Evolutionary conservation across 2,113 vertebrate species (phyloP), one percentile per base, ranked within the genome.

Genomic region (Nettapus auritus): DNA sequence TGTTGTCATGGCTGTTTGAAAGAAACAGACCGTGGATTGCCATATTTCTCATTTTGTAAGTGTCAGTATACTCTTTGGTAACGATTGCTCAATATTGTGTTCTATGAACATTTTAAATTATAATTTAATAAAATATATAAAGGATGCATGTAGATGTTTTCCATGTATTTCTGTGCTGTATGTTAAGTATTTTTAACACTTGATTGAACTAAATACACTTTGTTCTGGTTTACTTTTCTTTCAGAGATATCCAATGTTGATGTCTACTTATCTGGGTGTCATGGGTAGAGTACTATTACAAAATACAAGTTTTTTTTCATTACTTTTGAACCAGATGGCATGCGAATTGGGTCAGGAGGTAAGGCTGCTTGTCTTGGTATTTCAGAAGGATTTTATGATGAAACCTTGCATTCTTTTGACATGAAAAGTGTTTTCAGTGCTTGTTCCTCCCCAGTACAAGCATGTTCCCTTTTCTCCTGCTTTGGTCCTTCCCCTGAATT

Each of bases 181-280:
- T 42, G 18, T 52, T 38, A 79, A 82, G 4, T 62, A 9, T 81
- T 52, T 78, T 70, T 52, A 75, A 62, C 13, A 62, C 38, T 77
- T 38, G 38, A n/a, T 75, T 73, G 57, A 68, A 66, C 7, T 52
- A 80, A 73, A 31, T 6, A 10, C 8, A 3, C 9, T 75, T 90
- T 81, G 18, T 50, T 92, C 44, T 78, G 14, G 1, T 80, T 89
- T 79, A 17, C 40, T 95, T 95, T 82, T 52, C 3, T 96, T 92
- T 60, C 98, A 99, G 99, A 98, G 98, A 80, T 99, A 99, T 73
- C 99, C 99, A 6, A 99, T 99, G 69, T 98, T 99, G 89, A 99
- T 99, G 99, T 99, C 99, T 62, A 99, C 99, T 14, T 99, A 99
- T 91, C 97, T 99, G 4, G 99, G 99, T 40, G 98, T 99, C 59